phyloP scores from a whole-genome alignment of 2,113 vertebrate genomes.

The Neomonachus schauinslandi region DNA sequence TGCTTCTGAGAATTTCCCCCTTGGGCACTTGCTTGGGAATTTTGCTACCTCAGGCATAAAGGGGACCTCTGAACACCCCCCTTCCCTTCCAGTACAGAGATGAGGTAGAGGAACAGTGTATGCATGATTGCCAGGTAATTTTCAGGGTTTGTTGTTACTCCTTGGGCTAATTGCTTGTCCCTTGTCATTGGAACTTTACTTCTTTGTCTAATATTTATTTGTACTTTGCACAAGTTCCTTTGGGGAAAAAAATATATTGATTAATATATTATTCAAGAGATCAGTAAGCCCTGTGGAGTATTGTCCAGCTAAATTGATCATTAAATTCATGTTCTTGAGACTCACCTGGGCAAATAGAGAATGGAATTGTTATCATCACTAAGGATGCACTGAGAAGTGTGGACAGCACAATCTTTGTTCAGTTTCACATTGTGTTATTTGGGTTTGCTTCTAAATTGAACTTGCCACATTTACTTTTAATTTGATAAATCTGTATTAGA shows the following conservation, averaged over 20 bases:
- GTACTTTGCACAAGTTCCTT: neutral
- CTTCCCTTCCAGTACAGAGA: neutral
- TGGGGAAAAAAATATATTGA: neutral
- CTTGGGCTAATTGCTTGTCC: neutral
- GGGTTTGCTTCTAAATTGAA: neutral
- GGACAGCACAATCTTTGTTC: neutral
- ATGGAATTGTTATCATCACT: neutral
- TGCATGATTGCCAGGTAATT: neutral
- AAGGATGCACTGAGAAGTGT: neutral
- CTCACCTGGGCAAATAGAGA: neutral
- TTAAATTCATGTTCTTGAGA: constrained; percentile 23
- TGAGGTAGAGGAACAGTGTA: no score
- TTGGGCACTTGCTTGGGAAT: neutral
- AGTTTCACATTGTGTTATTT: constrained; percentile 22
- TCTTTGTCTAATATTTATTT: constrained; percentile 3
- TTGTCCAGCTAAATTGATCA: neutral
- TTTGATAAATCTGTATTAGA: neutral
- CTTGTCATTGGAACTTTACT: neutral
- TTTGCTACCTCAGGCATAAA: neutral
- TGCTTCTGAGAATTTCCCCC: neutral
- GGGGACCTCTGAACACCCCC: neutral
- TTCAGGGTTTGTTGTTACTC: neutral
- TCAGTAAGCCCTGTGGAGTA: neutral
- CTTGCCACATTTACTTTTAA: constrained; percentile 18
- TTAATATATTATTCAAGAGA: neutral